phyloP scores from a whole-genome alignment of 2,797 vertebrate genomes.

The Sphenopsis melanotis region DNA sequence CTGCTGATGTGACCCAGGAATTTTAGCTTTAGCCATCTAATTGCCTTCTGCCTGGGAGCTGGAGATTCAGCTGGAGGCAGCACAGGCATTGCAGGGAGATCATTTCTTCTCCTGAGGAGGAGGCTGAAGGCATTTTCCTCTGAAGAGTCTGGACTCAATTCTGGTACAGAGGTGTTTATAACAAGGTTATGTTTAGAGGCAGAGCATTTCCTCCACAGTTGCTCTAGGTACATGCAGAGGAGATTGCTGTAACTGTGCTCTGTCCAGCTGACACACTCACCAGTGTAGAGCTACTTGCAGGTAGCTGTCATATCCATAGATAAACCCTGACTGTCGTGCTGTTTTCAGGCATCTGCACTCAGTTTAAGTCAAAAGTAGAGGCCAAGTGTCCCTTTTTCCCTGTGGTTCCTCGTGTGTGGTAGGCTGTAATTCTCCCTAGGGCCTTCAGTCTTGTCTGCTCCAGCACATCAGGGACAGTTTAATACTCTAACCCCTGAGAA shows the following conservation, averaged over 20 bases:
- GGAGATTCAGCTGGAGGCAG: neutral
- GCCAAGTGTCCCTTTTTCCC: neutral
- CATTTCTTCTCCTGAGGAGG: neutral
- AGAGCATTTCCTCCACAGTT: neutral
- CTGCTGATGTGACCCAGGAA: neutral
- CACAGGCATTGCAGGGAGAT: neutral
- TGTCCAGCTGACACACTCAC: neutral
- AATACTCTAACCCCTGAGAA: neutral
- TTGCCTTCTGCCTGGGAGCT: neutral
- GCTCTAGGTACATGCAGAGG: neutral
- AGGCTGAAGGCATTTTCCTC: neutral
- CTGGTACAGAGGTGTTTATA: neutral
- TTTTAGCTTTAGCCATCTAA: neutral
- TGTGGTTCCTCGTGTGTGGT: accelerated
- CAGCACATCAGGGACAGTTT: neutral
- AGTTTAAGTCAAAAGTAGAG: neutral
- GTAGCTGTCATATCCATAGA: neutral
- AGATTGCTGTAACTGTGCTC: neutral
- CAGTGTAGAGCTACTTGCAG: neutral
- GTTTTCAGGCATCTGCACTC: neutral
- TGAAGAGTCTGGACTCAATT: neutral
- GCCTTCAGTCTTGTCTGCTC: neutral
- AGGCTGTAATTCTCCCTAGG: neutral
- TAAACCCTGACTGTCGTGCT: neutral
- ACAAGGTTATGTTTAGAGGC: neutral